Base-by-base conservation (phyloP, 2,888 invertebrate species). In the Cheilosia vernalis region DNA sequence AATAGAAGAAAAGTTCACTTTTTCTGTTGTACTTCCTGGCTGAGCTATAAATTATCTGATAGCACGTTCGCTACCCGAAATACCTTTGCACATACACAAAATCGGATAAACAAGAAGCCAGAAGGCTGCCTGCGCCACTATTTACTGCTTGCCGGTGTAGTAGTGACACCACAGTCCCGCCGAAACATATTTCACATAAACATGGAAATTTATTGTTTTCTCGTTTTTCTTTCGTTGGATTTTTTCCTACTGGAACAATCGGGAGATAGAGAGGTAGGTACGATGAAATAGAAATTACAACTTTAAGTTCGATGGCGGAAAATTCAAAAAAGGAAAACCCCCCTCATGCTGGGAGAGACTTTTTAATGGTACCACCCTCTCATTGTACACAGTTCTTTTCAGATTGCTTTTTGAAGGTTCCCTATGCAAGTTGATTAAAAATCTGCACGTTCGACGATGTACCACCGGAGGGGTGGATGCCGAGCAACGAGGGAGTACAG, bases 361-460 rank as follows among this genome's bases (percentile, higher is more conserved):
- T 42, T 33, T 10, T 17, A 17, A 37, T 10, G 19, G 44, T 44
- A 0, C 4, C 27, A 15, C 17, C 17, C 63, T 37, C 7, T 21
- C 51, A 42, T 30, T 37, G 49, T 60, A 37, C 37, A 51, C 24
- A 56, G 7, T 42, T 51, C 33, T 37, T 47, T 47, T 63, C 33
- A 72, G 10, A 13, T 49, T 33, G 19, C 40, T 70, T 63, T 70
- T 61, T 55, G n/a, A 30, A 10, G 51, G 49, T 70, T 42, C 53
- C 55, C 30, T 10, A 37, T 60, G 55, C 55, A 55, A 80, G 80
- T 84, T 84, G 84, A 84, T 84, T 84, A 84, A 84, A 84, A 84
- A 79, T 84, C 84, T 70, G 74, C 55, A 80, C 74, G 80, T 80
- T 53, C 80, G n/a, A 44, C 55, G 37, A 53, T 58, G 33, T 42